These are phyloP conservation scores for Cheilinus undulatus DNA, from an alignment of 2,113 vertebrate genomes.

Conservation along the genomic window DNA sequence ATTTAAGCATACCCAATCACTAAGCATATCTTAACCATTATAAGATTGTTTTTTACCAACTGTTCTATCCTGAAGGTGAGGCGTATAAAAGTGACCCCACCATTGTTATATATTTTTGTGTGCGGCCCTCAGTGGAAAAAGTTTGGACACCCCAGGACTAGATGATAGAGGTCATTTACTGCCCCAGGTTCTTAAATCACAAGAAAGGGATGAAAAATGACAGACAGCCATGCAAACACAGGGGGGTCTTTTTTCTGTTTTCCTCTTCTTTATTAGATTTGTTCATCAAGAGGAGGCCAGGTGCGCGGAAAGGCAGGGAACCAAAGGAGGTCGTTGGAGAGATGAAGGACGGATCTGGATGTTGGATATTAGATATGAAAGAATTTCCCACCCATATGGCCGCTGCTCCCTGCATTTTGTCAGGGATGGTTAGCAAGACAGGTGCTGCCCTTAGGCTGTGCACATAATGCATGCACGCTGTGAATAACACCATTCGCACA, in stretches of 20 bases:
- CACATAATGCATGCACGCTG: conserved; percentile 53
- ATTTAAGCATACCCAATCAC: too few relatives aligned
- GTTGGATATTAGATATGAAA: conserved; percentile 51
- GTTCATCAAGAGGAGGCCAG: conserved; percentile 45
- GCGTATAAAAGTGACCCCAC: too few relatives aligned
- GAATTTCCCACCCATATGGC: conserved; percentile 66
- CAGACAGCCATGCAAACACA: conserved; percentile 49
- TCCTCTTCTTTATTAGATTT: conserved; percentile 61
- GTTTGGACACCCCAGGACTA: too few relatives aligned
- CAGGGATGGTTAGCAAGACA: conserved; percentile 69
- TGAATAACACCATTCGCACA: conserved; percentile 32
- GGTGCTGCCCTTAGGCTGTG: conserved; percentile 65
- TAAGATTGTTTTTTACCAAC: too few relatives aligned
- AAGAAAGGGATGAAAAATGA: conserved; percentile 54
- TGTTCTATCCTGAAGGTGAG: too few relatives aligned
- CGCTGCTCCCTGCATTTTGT: conserved; percentile 38
- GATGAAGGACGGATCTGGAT: conserved; percentile 43
- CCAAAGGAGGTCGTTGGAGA: conserved; percentile 23
- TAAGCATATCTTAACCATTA: too few relatives aligned
- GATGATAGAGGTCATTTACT: conserved; percentile 64
- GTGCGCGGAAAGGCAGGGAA: conserved; percentile 33
- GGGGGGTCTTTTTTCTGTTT: conserved; percentile 44
- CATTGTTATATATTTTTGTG: too few relatives aligned
- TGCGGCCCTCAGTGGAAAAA: too few relatives aligned
- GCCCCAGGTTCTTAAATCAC: conserved; percentile 62